phyloP scores from a whole-genome alignment of 2,113 vertebrate species.

The Colistium nudipinnis region DNA sequence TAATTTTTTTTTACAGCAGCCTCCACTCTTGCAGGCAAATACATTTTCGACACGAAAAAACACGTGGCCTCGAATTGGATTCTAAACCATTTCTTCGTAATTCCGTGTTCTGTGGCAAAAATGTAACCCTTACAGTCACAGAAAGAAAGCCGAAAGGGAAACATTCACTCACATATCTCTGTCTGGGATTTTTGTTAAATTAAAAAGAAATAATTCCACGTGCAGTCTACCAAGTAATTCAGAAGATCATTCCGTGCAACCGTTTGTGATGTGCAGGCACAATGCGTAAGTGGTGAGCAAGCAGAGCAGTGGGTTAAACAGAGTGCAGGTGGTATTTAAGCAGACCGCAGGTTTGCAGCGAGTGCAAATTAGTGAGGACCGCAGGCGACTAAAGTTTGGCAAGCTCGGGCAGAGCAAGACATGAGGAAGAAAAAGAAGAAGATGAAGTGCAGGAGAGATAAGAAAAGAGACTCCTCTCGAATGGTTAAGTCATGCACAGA shows the following conservation, averaged over 20 bases:
- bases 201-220: slow-evolving; percentile 17
- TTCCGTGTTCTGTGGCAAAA: neutral
- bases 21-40: neutral
- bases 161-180: slow-evolving; percentile 4
- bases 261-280: slow-evolving; percentile 53
- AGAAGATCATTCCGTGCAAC: slow-evolving; percentile 10
- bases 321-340: slow-evolving; percentile 65
- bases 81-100: neutral
- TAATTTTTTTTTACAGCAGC: no score
- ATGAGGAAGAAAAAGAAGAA: slow-evolving; percentile 26
- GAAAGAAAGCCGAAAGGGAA: neutral
- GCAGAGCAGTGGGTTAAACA: slow-evolving; percentile 59
- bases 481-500: slow-evolving; percentile 46
- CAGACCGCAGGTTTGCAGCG: slow-evolving; percentile 62
- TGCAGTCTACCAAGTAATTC: slow-evolving; percentile 41
- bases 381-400: slow-evolving; percentile 54
- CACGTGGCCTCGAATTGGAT: neutral
- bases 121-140: neutral
- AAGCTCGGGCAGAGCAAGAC: slow-evolving; percentile 56
- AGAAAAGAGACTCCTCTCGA: slow-evolving; percentile 26
- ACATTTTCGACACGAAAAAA: neutral
- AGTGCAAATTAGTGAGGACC: slow-evolving; percentile 71
- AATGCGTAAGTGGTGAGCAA: slow-evolving; percentile 66
- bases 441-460: slow-evolving; percentile 34
- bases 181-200: slow-evolving; percentile 7